Conservation (phyloP, 2,888 invertebrate genomes). For the Platypus cylindrus region DNA sequence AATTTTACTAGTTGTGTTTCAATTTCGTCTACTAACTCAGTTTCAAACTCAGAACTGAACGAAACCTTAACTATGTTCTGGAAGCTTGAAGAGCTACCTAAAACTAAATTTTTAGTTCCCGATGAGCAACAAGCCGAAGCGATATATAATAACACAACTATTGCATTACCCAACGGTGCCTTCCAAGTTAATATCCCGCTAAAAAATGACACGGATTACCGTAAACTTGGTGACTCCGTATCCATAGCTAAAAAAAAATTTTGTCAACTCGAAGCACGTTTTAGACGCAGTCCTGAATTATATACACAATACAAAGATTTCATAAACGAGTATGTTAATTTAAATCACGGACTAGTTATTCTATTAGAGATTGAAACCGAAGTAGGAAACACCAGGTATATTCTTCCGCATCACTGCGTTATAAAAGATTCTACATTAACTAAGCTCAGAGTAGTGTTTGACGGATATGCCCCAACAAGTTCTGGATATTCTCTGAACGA, state of each 20-base stretch:
- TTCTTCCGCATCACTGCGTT: conserved; percentile 13
- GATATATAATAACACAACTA: too few relatives aligned
- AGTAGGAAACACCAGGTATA: too few relatives aligned
- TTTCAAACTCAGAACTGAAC: too few relatives aligned
- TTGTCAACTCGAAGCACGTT: conserved; percentile 3
- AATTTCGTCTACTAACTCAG: too few relatives aligned
- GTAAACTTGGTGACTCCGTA: conserved; percentile 7
- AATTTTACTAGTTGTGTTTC: too few relatives aligned
- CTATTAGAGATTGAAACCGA: neutral
- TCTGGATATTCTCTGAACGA: conserved; percentile 6
- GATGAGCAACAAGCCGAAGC: too few relatives aligned
- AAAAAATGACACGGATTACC: neutral
- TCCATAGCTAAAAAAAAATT: conserved; percentile 2
- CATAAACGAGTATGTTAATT: conserved; percentile 3
- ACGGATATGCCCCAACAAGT: conserved; percentile 5
- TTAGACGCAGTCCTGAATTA: neutral
- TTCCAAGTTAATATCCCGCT: conserved; percentile 8
- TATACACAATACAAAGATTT: conserved; percentile 3
- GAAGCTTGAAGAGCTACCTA: too few relatives aligned
- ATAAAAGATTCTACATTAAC: conserved; percentile 6
- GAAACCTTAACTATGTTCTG: too few relatives aligned
- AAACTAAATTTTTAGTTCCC: too few relatives aligned
- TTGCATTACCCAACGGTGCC: too few relatives aligned
- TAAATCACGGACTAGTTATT: conserved; percentile 4
- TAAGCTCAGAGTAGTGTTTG: conserved; percentile 13